Evolutionary conservation across 2,888 invertebrate genomes (phyloP).

Genomic region (Heteromurus nitidus): DNA sequence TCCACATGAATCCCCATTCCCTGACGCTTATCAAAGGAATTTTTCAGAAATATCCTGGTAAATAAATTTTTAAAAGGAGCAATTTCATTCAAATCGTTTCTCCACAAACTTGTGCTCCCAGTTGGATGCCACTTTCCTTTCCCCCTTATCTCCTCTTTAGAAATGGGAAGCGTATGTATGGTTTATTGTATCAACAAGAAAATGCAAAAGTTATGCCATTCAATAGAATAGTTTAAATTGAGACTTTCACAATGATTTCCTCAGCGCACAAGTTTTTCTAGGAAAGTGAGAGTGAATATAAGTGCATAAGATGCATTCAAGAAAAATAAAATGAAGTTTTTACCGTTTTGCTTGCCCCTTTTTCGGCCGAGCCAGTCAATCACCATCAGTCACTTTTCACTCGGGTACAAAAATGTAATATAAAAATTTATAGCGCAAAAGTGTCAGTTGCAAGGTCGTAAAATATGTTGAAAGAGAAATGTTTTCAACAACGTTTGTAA

Average conservation of each 20-base stretch:
- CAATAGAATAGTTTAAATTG: no score
- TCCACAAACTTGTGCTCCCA: conserved; percentile 18
- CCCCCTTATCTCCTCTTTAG: neutral
- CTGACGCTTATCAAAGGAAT: neutral
- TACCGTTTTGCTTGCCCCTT: no score
- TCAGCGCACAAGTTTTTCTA: neutral
- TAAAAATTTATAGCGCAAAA: conserved; percentile 9
- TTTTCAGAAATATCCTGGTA: neutral
- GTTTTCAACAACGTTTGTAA: neutral
- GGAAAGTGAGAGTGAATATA: conserved; percentile 22
- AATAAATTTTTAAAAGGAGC: conserved; percentile 52
- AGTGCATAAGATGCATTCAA: neutral
- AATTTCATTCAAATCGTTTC: conserved; percentile 39
- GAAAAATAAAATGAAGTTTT: neutral
- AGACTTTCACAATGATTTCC: no score
- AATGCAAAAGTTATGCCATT: no score
- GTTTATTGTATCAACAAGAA: no score
- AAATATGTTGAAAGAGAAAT: conserved; percentile 1
- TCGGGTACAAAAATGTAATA: neutral
- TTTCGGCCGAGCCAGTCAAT: neutral
- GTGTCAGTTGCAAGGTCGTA: conserved; percentile 42
- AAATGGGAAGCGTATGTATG: neutral
- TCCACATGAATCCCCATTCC: conserved; percentile 15
- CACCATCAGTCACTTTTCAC: neutral
- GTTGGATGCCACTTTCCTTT: neutral